phyloP scores from a whole-genome alignment of 2,113 vertebrate species.

The Bubalus kerabau region DNA sequence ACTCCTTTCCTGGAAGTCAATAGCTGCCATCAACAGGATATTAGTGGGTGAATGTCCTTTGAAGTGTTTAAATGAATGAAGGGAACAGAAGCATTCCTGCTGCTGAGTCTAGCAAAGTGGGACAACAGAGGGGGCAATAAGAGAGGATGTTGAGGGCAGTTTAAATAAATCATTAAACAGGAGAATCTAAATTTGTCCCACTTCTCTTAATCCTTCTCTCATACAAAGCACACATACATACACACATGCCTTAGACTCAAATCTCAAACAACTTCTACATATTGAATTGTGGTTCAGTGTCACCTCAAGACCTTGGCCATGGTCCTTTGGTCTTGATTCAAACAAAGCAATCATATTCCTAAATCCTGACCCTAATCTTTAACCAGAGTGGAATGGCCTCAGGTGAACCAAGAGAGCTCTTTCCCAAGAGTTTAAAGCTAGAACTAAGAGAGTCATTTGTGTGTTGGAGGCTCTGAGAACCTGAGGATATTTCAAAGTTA shows the following conservation, averaged over 20 bases:
- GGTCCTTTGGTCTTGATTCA: background rate
- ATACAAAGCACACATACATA: background rate
- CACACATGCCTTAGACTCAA: background rate
- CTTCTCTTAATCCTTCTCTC: background rate
- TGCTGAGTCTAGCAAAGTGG: background rate
- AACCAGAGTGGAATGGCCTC: background rate
- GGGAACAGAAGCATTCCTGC: background rate
- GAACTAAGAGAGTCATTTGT: background rate
- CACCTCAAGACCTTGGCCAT: too few species aligned
- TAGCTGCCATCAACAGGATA: conserved; percentile 57
- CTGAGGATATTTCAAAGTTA: background rate
- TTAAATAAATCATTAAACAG: background rate
- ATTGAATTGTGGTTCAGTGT: background rate
- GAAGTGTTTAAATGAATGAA: background rate
- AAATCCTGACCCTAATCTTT: background rate
- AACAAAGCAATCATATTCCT: background rate
- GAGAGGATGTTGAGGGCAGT: background rate
- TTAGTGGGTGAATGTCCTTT: conserved; percentile 8
- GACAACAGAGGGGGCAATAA: background rate
- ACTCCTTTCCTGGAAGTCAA: conserved; percentile 43
- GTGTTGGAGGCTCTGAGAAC: too few species aligned
- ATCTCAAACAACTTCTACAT: background rate
- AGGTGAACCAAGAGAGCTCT: background rate
- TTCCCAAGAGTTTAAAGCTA: background rate
- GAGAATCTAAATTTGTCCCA: background rate